These are phyloP conservation scores for Perca flavescens DNA, from an alignment of 2,113 vertebrate species.

Conservation along the genomic window DNA sequence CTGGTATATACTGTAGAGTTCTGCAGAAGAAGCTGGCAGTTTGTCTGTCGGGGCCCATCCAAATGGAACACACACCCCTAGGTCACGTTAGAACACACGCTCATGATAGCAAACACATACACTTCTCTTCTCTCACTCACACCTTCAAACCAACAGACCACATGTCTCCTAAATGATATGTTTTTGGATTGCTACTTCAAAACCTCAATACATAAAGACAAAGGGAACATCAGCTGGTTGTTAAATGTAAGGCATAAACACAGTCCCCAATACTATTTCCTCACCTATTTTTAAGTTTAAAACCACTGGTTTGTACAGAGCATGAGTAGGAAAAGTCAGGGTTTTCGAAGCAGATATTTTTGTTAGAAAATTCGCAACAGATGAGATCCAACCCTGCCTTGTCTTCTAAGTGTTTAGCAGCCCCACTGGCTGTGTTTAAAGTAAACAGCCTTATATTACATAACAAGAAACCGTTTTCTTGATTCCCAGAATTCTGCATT, in stretches of 20 bases:
- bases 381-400: not conserved
- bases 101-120: not conserved
- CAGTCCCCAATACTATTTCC: not conserved
- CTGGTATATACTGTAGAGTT: not conserved
- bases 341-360: constrained; percentile 1
- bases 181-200: not conserved
- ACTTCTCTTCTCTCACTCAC: not conserved
- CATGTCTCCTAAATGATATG: not conserved
- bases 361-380: not conserved
- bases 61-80: not conserved
- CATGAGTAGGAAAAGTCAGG: not conserved
- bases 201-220: not conserved
- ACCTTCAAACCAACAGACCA: not conserved
- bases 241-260: not conserved
- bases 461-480: not conserved
- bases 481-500: not conserved
- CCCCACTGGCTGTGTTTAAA: not conserved
- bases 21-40: not conserved
- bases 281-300: not conserved
- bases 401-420: not conserved
- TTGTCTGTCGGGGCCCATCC: not conserved
- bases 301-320: not conserved
- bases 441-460: not conserved
- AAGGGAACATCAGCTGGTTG: not conserved
- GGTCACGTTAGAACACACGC: not conserved